Evolutionary conservation across 1,140 invertebrate species (phyloP).

Genomic region (Helicoverpa armigera): DNA sequence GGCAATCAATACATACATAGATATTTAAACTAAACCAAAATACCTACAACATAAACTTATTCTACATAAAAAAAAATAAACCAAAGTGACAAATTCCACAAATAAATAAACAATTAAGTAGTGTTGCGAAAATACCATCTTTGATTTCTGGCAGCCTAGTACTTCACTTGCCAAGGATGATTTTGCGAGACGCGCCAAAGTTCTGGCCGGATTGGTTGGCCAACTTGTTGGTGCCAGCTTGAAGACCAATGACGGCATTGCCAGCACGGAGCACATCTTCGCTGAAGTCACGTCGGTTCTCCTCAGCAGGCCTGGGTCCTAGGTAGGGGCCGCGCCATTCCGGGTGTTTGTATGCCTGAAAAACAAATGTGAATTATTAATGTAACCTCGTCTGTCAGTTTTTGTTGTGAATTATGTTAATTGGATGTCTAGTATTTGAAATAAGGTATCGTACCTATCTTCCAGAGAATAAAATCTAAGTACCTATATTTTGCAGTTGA

Average conservation of each 20-base stretch:
- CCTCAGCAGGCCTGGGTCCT: conserved; percentile 94
- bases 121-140: conserved; percentile 21
- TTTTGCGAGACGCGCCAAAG: conserved; percentile 95
- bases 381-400: too few species aligned
- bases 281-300: conserved; percentile 95
- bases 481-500: too few species aligned
- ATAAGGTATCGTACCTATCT: too few species aligned
- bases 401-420: too few species aligned
- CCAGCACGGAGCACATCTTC: conserved; percentile 95
- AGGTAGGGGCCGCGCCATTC: conserved; percentile 95
- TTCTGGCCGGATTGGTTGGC: conserved; percentile 96
- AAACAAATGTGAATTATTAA: conserved; percentile 1
- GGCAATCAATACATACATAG: too few species aligned
- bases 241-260: conserved; percentile 95
- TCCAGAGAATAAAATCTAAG: too few species aligned
- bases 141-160: conserved; percentile 55
- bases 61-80: not conserved
- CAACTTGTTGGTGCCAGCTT: conserved; percentile 97
- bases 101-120: not conserved
- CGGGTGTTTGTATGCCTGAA: conserved; percentile 94
- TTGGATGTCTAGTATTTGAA: too few species aligned
- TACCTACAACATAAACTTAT: too few species aligned
- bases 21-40: too few species aligned
- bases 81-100: not conserved
- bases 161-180: conserved; percentile 92